These are phyloP conservation scores for Dendrolimus pini DNA, from an alignment of 2,888 invertebrate species.

Conservation along the genomic window DNA sequence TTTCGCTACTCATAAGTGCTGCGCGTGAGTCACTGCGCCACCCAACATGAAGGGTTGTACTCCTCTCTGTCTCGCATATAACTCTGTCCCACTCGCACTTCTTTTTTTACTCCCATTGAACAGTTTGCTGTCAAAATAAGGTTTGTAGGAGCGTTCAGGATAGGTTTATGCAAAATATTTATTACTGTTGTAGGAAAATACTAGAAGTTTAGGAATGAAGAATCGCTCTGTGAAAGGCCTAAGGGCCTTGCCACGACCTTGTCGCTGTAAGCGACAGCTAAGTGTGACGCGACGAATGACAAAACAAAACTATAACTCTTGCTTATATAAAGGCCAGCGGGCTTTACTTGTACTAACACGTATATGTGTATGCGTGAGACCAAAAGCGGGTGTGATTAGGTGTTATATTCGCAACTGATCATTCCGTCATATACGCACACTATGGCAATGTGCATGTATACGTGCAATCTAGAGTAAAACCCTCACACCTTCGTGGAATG, in stretches of 20 bases:
- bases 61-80: conserved; percentile 34
- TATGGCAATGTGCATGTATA: no score
- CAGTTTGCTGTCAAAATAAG: conserved; percentile 75
- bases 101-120: conserved; percentile 62
- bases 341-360: background rate
- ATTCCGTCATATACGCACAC: no score
- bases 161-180: conserved; percentile 38
- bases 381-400: no score
- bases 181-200: conserved; percentile 6
- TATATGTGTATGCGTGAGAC: no score
- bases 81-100: conserved; percentile 28
- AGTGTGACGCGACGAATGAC: background rate
- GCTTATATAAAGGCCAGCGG: background rate
- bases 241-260: background rate
- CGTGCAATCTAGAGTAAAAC: no score
- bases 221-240: background rate
- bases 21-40: conserved; percentile 61
- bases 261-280: no score
- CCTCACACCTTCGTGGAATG: no score
- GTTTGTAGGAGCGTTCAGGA: conserved; percentile 70
- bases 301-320: conserved; percentile 1
- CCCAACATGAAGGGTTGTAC: conserved; percentile 43
- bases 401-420: no score
- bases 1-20: conserved; percentile 36
- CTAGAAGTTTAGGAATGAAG: background rate